Percentiles rank a stretch among this genome's conserved stretches.
Conservation (phyloP, 2,797 vertebrate species). For the Glyptemys insculpta region DNA sequence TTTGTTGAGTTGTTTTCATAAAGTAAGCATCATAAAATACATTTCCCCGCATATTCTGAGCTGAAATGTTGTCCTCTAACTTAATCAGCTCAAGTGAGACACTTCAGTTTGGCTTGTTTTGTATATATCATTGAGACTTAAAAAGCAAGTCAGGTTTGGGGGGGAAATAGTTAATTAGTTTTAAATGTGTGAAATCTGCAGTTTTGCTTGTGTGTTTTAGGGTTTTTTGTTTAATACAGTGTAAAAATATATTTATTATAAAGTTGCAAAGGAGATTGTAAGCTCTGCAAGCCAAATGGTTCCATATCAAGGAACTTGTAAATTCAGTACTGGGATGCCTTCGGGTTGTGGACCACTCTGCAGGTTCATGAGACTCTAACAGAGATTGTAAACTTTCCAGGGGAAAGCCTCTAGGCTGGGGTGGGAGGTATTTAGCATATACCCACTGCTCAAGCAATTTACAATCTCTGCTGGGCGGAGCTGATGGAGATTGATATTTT, state of each 20-base stretch:
- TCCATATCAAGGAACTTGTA: background rate
- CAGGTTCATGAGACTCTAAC: background rate
- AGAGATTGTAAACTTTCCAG: background rate
- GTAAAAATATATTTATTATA: background rate
- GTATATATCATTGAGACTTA: background rate
- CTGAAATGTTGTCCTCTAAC: background rate
- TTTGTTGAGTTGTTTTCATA: background rate
- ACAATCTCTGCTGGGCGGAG: background rate
- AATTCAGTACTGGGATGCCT: background rate
- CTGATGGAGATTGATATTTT: background rate
- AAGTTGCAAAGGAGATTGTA: background rate
- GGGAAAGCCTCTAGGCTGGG: accelerated
- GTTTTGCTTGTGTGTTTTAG: background rate
- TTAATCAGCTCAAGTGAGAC: too few species aligned
- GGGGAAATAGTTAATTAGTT: background rate
- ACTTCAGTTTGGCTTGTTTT: background rate
- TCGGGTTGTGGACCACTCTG: background rate
- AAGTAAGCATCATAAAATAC: background rate
- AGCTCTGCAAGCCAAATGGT: background rate
- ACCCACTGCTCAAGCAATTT: background rate
- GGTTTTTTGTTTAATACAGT: background rate
- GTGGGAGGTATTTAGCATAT: background rate
- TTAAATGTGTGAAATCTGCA: background rate
- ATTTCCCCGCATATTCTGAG: background rate
- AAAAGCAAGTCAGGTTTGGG: accelerated